Evolutionary conservation across 2,888 invertebrate genomes (phyloP), one percentile per base, ranked within the genome.

Genomic region (Cabera pusaria): DNA sequence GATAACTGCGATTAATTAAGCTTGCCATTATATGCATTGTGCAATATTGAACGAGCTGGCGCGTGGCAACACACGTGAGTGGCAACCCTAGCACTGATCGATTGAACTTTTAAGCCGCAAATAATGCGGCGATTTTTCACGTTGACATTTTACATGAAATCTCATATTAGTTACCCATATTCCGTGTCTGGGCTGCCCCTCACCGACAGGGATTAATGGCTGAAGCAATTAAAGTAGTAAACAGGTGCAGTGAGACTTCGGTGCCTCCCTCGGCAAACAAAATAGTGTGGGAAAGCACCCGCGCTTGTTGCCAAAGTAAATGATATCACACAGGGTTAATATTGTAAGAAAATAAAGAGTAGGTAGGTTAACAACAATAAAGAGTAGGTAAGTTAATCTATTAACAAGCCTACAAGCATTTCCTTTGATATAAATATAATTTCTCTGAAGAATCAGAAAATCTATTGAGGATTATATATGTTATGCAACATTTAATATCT

Each of bases 171-270:
- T 38, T 34, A 39, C 37, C 62, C 56, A 61, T 60, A 70, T 67
- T 65, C 59, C 69, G 63, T 59, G 67, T 62, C 73, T 72, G 68
- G 58, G 58, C 49, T 57, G 62, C 55, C 68, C 67, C 70, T 61
- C 57, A 60, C 56, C 58, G 81, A 80, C 83, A 63, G 69, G 77
- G 74, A 82, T 80, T 82, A 81, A 84, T 81, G 76, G 70, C 72
- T 67, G 52, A 67, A 76, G 80, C 82, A 82, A 84, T 84, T 81
- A 84, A 81, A 83, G 82, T 75, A 79, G 78, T 79, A 80, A 80
- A 78, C 80, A 81, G 82, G 82, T 82, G 81, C 80, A 79, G 65
- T 62, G 66, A 66, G 70, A 69, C 50, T 44, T 44, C 45, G 46
- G 54, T 57, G 53, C 60, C 56, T 56, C 67, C 66, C 70, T 63